Evolutionary conservation across 2,797 vertebrate species (phyloP).

Genomic region (Vespertilio murinus): DNA sequence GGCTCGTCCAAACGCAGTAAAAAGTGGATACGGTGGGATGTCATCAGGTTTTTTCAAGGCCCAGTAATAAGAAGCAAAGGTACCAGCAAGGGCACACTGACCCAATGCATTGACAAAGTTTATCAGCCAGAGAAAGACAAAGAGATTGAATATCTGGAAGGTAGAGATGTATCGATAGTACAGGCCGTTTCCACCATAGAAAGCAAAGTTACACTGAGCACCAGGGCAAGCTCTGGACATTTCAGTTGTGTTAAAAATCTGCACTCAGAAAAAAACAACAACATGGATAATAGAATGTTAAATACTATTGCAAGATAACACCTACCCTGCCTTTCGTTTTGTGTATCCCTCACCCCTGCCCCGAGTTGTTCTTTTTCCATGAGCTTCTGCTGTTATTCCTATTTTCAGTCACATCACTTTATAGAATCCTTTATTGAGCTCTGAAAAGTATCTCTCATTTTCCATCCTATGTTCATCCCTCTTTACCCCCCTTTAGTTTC

Average conservation of each 20-base stretch:
- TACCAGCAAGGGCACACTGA: conserved; percentile 96
- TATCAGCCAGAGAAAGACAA: conserved; percentile 96
- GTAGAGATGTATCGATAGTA: conserved; percentile 92
- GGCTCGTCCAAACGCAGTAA: conserved; percentile 92
- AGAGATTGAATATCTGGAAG: conserved; percentile 94
- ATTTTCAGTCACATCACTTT: neutral
- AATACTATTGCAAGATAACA: neutral
- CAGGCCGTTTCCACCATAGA: conserved; percentile 93
- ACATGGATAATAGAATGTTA: neutral
- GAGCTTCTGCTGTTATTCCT: neutral
- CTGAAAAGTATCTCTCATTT: neutral
- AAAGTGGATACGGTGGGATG: conserved; percentile 92
- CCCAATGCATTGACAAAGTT: conserved; percentile 96
- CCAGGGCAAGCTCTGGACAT: conserved; percentile 90
- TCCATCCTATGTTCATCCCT: neutral
- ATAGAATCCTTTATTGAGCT: neutral
- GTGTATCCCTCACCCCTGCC: neutral
- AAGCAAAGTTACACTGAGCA: conserved; percentile 93
- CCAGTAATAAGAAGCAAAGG: conserved; percentile 98
- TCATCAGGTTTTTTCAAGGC: conserved; percentile 93
- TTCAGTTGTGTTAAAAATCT: conserved; percentile 92
- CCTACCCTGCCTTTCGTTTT: neutral
- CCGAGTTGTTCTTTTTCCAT: neutral
- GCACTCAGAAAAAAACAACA: conserved; percentile 56
- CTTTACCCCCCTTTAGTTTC: neutral